phyloP scores from a whole-genome alignment of 2,888 invertebrate genomes.

The Hermaeophaga mercurialis region DNA sequence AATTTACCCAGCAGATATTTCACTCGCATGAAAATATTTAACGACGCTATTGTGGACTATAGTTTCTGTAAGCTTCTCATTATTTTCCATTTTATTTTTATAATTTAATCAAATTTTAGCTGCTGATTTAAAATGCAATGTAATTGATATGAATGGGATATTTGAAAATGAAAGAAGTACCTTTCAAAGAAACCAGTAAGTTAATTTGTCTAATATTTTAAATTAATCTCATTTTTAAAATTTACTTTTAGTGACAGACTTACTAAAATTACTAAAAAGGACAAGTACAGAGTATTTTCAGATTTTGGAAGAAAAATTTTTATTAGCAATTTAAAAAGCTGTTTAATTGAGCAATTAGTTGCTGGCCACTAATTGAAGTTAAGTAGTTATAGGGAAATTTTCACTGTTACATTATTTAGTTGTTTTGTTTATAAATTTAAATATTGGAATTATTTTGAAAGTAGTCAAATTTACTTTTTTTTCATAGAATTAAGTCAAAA shows the following conservation, averaged over 20 bases:
- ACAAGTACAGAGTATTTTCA: conserved; percentile 47
- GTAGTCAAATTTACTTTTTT: too few relatives aligned
- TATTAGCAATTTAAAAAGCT: conserved; percentile 42
- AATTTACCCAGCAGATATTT: conserved; percentile 33
- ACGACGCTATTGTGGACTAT: conserved; percentile 46
- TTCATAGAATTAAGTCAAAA: too few relatives aligned
- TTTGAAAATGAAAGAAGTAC: conserved; percentile 41
- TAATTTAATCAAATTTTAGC: too few relatives aligned
- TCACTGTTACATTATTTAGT: conserved; percentile 15
- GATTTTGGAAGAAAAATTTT: conserved; percentile 49
- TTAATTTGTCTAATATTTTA: conserved; percentile 16
- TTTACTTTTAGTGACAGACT: conserved; percentile 44
- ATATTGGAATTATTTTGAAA: background rate
- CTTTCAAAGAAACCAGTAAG: conserved; percentile 46
- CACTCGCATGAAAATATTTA: conserved; percentile 44
- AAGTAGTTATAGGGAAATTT: conserved; percentile 10
- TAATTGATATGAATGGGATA: conserved; percentile 46
- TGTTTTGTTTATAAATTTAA: conserved; percentile 2
- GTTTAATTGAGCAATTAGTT: conserved; percentile 44
- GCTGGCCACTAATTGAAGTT: conserved; percentile 39
- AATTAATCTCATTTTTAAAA: background rate
- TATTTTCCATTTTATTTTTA: background rate
- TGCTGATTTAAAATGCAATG: conserved; percentile 40
- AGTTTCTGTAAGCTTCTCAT: conserved; percentile 38
- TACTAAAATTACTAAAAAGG: conserved; percentile 43